Base-by-base conservation (phyloP, 2,888 invertebrate genomes). In the Tipula unca region DNA sequence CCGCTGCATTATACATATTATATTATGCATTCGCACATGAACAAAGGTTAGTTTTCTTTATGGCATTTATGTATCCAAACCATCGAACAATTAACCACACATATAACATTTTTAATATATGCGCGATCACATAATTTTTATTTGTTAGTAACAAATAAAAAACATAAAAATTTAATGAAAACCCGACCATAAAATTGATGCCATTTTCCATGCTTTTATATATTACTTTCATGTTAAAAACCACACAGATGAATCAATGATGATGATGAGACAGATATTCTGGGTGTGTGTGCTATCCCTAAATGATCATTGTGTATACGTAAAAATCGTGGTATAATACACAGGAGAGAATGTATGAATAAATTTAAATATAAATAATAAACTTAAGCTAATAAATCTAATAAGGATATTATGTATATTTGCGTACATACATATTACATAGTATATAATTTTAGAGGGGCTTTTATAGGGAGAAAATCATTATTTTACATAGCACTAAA, bases 331-430 rank as follows among this genome's bases (percentile, higher is more conserved):
- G 69, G 25, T 69, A 25, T n/a, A 25, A 69, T 69, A 69, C 69
- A 69, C 69, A 25, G 25, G 20, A 69, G 20, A 69, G 20, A 25
- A 25, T 69, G 13, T 69, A 69, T 69, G 69, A 69, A 69, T 69
- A 69, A 69, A 69, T 69, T 69, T 25, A 69, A 69, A 69, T 69
- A 69, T 69, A 54, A 54, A 54, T 54, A 54, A 54, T 69, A 69
- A 69, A 69, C 25, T 69, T 69, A 69, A 25, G 69, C 69, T 69
- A 48, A 69, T 69, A 69, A 69, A 69, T 69, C 69, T 69, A 69
- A 69, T 25, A 69, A 69, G 69, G 69, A 69, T 69, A 25, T 69
- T 69, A 25, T 20, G 69, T 69, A 14, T 25, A 17, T 17, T 6
- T 32, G 32, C n/a, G n/a, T n/a, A n/a, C n/a, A n/a, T n/a, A n/a